A percentile compares a stretch with the other conserved stretches of the same genome.
phyloP scores from a whole-genome alignment of 2,797 vertebrate species.

The Hylomyscus alleni region DNA sequence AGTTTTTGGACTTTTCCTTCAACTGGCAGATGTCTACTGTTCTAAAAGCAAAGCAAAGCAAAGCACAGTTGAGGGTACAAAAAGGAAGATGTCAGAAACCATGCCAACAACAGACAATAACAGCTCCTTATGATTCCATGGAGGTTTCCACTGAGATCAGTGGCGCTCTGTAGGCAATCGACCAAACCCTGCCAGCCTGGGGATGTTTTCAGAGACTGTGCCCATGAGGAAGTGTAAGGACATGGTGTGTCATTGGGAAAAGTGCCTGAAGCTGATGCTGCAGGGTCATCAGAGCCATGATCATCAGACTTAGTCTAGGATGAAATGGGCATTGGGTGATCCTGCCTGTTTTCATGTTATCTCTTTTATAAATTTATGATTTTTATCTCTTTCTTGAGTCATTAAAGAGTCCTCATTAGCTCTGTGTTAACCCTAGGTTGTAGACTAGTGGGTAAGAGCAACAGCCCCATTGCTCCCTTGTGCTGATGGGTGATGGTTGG shows the following conservation, averaged over 20 bases:
- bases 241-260: background rate
- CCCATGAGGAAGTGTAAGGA: conserved; percentile 21
- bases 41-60: background rate
- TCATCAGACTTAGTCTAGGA: background rate
- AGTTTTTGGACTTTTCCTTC: conserved; percentile 22
- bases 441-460: background rate
- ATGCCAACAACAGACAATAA: background rate
- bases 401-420: background rate
- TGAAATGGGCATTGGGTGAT: background rate
- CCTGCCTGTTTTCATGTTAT: background rate
- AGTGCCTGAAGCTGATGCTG: background rate
- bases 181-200: background rate
- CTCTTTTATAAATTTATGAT: background rate
- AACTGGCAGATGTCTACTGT: background rate
- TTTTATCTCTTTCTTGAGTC: background rate
- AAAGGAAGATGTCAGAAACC: conserved; percentile 30
- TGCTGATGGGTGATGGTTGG: background rate
- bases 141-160: background rate
- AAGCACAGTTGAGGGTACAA: background rate
- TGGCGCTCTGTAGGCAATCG: background rate
- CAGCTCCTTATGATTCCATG: background rate
- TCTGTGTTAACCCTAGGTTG: background rate
- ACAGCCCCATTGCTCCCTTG: background rate
- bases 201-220: background rate
- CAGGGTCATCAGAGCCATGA: background rate